Conservation (phyloP, 2,888 invertebrate species). For the Melipona bicolor region DNA sequence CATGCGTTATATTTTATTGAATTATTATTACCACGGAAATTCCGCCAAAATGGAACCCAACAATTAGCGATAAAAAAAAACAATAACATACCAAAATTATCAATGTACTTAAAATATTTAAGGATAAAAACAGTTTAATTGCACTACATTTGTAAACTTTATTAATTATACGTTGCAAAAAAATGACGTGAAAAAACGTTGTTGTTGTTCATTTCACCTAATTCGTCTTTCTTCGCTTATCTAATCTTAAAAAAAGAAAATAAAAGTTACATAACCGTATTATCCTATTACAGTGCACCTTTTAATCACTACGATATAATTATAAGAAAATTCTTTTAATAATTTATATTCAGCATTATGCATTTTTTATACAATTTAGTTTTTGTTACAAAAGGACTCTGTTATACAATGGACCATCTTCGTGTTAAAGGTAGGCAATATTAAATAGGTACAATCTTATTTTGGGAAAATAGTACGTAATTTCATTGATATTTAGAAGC, state of each 20-base stretch:
- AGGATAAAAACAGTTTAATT: constrained; percentile 71
- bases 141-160: constrained; percentile 79
- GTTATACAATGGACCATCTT: not conserved
- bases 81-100: constrained; percentile 60
- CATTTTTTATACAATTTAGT: constrained; percentile 9
- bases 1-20: constrained; percentile 42
- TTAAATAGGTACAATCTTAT: not conserved
- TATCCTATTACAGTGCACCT: not conserved
- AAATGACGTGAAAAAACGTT: constrained; percentile 39
- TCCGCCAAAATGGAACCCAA: constrained; percentile 41
- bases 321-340: constrained; percentile 28
- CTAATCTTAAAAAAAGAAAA: not conserved
- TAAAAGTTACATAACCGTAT: not conserved
- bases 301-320: not conserved
- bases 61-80: constrained; percentile 42
- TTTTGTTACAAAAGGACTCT: constrained; percentile 13
- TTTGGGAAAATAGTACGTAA: constrained; percentile 4
- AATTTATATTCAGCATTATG: constrained; percentile 7
- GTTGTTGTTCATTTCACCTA: constrained; percentile 31
- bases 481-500: constrained; percentile 33
- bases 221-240: not conserved
- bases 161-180: constrained; percentile 78
- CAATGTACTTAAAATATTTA: constrained; percentile 74
- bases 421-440: not conserved
- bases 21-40: constrained; percentile 21